Evolutionary conservation across 2,113 vertebrate genomes (phyloP).

Genomic region (Hemichromis elongatus): DNA sequence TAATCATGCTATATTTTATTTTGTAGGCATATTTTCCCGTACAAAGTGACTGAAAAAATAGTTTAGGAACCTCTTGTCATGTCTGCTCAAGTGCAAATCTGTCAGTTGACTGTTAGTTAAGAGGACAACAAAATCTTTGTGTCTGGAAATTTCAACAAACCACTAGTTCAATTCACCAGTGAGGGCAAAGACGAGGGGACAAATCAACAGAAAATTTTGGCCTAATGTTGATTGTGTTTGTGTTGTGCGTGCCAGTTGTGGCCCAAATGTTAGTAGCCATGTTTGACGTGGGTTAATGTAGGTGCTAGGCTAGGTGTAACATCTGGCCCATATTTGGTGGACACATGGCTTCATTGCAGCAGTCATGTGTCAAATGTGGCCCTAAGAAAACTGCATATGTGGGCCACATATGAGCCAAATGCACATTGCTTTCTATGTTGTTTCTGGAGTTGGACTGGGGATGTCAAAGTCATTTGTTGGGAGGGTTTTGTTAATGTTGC

Average conservation of each 20-base stretch:
- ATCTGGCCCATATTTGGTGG: background rate
- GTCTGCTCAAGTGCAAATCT: background rate
- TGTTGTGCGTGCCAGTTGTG: background rate
- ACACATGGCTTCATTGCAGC: background rate
- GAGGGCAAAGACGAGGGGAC: background rate
- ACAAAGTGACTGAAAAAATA: background rate
- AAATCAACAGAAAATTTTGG: background rate
- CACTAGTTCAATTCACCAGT: background rate
- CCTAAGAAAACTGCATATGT: background rate
- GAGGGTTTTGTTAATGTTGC: background rate
- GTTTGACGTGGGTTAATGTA: background rate
- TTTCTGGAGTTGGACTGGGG: background rate
- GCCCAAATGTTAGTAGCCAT: background rate
- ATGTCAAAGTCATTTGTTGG: background rate
- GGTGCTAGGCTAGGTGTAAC: background rate
- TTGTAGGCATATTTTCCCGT: background rate
- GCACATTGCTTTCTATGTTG: background rate
- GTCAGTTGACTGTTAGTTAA: background rate
- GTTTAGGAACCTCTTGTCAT: background rate
- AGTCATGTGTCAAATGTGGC: background rate
- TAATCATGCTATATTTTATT: background rate
- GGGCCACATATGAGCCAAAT: background rate
- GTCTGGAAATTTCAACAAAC: background rate
- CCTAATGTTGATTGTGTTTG: background rate
- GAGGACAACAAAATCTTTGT: fast-evolving